Evolutionary conservation across 35 echinoderm and acorn worm genomes (phyloP), one percentile per base, ranked within the genome.

Genomic region (Stichopus chloronotus): DNA sequence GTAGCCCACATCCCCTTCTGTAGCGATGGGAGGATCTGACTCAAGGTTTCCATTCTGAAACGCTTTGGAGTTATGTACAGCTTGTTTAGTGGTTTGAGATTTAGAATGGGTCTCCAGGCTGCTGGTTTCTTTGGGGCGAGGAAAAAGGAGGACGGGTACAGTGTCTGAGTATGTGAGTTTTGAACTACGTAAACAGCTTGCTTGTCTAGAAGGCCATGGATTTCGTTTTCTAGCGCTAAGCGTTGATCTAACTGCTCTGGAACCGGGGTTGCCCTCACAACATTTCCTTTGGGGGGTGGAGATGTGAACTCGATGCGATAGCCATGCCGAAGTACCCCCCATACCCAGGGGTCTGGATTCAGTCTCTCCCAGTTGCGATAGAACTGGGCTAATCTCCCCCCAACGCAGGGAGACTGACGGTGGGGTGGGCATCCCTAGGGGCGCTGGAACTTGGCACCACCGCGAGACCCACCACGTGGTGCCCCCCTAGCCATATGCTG

Each of bases 401-500:
- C 52, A 53, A 4, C 21, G 52, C 4, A 21, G 21, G 21, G 57
- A 61, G 60, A 60, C 56, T 53, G 9, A 6, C 57, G 20, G 85
- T 88, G 85, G 57, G 85, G 85, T 88, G 85, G 85, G 85, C 85
- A 88, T 24, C 85, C 60, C 85, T 88, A 63, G 82, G 80, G 80
- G 24, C 80, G 43, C 79, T 83, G 79, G 79, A 83, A 83, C 25
- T 55, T 55, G 10, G 25, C 25, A 55, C 79, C 52, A 55, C 79
- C 79, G 19, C 19, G 19, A n/a, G 17, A 78, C 6, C 76, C 76
- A 21, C 76, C n/a, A 0, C 52, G 53, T 14, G 25, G 55, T 56
- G 6, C 52, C 53, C 20, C 56, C 58, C 57, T 6, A 4, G 57
- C 20, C 57, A 20, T 21, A 4, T 58, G 30, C 58, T 10, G 52